Conservation (phyloP, 2,797 vertebrate genomes). For the Sebastolobus alascanus region DNA sequence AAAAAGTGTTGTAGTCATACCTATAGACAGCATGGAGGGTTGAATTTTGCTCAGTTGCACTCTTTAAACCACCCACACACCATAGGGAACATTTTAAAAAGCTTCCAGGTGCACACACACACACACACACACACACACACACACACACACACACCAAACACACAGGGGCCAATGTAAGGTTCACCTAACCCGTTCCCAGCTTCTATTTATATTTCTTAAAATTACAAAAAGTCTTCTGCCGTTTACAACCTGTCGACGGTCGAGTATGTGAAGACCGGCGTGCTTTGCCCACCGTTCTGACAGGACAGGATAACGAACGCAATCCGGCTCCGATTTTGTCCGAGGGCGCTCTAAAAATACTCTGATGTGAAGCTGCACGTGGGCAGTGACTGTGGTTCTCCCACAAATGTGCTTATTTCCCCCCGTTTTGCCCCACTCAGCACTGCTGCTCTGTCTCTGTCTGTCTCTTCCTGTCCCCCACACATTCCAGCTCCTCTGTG, state of each 20-base stretch:
- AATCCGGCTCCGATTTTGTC: conserved; percentile 29
- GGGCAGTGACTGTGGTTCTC: conserved; percentile 30
- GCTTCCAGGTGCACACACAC: not conserved
- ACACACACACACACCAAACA: conserved; percentile 2
- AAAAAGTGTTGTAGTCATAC: not conserved
- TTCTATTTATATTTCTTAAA: conserved; percentile 2
- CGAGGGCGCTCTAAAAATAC: conserved; percentile 53
- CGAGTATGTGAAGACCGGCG: not conserved
- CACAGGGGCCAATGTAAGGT: not conserved
- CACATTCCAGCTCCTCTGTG: conserved; percentile 74
- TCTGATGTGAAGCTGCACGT: conserved; percentile 17
- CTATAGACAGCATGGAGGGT: not conserved
- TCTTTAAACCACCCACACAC: not conserved
- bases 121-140: not conserved
- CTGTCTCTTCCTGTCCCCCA: conserved; percentile 69
- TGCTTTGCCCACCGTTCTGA: not conserved
- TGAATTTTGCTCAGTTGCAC: not conserved
- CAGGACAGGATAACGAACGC: not conserved
- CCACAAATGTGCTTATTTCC: conserved; percentile 23
- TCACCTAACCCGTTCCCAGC: not conserved
- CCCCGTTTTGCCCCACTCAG: conserved; percentile 46
- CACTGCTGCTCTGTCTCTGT: conserved; percentile 55
- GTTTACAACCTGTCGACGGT: conserved; percentile 13
- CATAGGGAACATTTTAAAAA: not conserved
- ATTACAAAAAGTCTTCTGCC: not conserved